A percentile compares a stretch with the other conserved stretches of the same genome.
Evolutionary conservation across 2,797 vertebrate species (phyloP).

Genomic region (Argentina silus): DNA sequence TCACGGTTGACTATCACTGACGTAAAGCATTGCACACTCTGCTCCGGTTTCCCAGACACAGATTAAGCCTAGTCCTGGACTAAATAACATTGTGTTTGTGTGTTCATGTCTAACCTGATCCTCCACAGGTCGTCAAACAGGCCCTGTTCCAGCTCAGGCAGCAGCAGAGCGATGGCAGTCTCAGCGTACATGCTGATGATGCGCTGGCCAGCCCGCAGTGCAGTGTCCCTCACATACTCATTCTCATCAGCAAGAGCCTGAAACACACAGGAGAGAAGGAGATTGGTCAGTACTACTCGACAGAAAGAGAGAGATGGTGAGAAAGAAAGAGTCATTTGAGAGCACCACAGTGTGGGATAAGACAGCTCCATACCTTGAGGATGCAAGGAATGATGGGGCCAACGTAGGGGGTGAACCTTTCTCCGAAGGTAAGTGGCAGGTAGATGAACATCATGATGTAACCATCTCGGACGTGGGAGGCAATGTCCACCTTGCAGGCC

Average conservation of each 20-base stretch:
- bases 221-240: constrained; percentile 96
- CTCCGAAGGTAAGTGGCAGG: constrained; percentile 96
- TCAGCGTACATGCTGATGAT: constrained; percentile 98
- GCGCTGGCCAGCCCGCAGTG: constrained; percentile 91
- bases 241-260: constrained; percentile 98
- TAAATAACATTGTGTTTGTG: background rate
- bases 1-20: background rate
- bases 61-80: too few species aligned
- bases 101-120: constrained; percentile 82
- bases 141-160: constrained; percentile 96
- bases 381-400: constrained; percentile 99
- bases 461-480: constrained; percentile 96
- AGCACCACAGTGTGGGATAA: too few species aligned
- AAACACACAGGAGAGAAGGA: background rate
- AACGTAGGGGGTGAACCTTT: constrained; percentile 95
- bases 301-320: background rate
- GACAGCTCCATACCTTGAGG: constrained; percentile 85
- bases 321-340: background rate
- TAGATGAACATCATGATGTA: constrained; percentile 99
- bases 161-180: constrained; percentile 92
- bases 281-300: background rate
- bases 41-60: too few species aligned
- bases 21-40: background rate
- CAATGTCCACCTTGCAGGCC: constrained; percentile 96
- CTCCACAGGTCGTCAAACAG: constrained; percentile 98